Evolutionary conservation across 2,888 invertebrate genomes (phyloP), one percentile per base, ranked within the genome.

Genomic region (Sarcophaga rosellei): DNA sequence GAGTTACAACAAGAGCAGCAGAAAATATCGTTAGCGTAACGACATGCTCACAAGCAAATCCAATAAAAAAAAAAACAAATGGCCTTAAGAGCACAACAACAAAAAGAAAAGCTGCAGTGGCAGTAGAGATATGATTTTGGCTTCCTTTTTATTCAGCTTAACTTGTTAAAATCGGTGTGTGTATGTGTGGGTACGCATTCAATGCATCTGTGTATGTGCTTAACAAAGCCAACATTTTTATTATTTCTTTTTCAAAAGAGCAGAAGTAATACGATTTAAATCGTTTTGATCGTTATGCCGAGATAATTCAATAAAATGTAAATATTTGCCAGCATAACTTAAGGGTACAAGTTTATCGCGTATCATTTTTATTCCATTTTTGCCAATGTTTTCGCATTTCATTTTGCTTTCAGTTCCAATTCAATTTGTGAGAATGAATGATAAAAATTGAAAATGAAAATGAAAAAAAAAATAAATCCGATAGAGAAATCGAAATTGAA

Each of bases 281-380:
- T 84, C 81, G 86, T 75, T 84, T 75, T 79, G 86, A 84, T 84
- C 81, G 84, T 75, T 84, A 75, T 81, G 81, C 78, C 69, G 63
- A 84, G 81, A 86, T 86, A 86, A 86, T 84, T 84, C 84, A 81
- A 86, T 84, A 86, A 86, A 86, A 81, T 35, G 84, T 84, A 86
- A 86, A 86, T 86, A 86, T 86, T 84, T 86, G 35, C 84, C 86
- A 81, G 84, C 86, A 86, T 84, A 78, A 84, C 66, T 86, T 78
- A 86, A 84, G 75, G 74, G 74, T 70, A 74, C 59, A 35, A 76
- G 63, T 65, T 44, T 53, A 53, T 53, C 53, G 53, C 17, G 4
- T 53, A 0, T 8, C 8, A 8, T 63, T 69, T 68, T 57, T 25
- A 63, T 17, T 45, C 4, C n/a, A 1, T 74, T 61, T 23, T 57